These are phyloP conservation scores for Dolichoris vasculosae DNA, from an alignment of 1,140 invertebrate species.

Conservation along the genomic window DNA sequence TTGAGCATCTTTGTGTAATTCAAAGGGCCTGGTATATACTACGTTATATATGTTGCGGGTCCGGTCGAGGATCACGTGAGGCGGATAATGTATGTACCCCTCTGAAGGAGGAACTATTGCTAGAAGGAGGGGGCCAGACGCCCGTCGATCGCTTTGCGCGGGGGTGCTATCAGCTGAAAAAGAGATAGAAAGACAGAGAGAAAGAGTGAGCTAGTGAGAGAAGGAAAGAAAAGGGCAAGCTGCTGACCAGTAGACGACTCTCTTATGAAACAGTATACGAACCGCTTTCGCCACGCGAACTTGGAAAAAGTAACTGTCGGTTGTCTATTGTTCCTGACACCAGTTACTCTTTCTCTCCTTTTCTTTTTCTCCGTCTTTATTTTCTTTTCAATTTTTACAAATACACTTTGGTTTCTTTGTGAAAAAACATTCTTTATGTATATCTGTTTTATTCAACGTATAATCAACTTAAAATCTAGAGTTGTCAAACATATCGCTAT, in stretches of 20 bases:
- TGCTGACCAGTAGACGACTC: constrained; percentile 66
- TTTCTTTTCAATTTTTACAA: background rate
- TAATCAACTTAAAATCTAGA: background rate
- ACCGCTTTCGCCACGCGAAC: constrained; percentile 66
- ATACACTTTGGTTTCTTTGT: background rate
- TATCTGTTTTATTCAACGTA: too few species aligned
- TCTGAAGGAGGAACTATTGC: constrained; percentile 44
- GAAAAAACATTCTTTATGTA: background rate
- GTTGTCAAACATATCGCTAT: constrained; percentile 14
- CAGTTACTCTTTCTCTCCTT: background rate
- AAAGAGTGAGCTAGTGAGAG: background rate
- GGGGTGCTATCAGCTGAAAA: constrained; percentile 8
- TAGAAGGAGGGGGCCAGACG: constrained; percentile 35
- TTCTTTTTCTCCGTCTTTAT: background rate
- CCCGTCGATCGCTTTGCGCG: background rate
- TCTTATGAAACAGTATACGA: constrained; percentile 64
- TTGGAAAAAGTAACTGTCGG: constrained; percentile 36
- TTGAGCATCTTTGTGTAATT: constrained; percentile 67
- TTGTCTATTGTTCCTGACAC: background rate
- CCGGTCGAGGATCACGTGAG: constrained; percentile 54
- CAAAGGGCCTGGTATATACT: constrained; percentile 55
- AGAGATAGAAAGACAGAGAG: background rate
- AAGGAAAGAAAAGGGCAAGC: constrained; percentile 55
- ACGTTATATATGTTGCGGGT: background rate
- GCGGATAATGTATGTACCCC: constrained; percentile 73